Conservation (phyloP, 1,140 invertebrate genomes). For the Reticulitermes speratus region DNA sequence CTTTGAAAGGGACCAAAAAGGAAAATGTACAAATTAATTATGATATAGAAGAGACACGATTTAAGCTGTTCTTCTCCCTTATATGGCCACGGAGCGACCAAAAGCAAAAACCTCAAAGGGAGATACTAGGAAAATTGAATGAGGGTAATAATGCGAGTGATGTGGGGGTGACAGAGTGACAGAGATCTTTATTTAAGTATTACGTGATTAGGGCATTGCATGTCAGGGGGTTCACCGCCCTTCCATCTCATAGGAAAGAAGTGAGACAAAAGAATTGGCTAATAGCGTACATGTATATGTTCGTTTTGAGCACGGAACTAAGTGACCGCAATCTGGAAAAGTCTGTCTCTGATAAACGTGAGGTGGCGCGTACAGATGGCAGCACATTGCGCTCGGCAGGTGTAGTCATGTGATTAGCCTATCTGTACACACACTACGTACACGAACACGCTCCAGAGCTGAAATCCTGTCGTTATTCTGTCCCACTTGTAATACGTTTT, state of each 20-base stretch:
- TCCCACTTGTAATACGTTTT: no score
- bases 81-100: neutral
- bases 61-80: conserved; percentile 5
- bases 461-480: no score
- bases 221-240: neutral
- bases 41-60: neutral
- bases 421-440: no score
- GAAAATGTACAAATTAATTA: conserved; percentile 7
- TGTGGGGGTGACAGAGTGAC: neutral
- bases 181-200: conserved; percentile 14
- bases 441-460: no score
- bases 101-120: conserved; percentile 3
- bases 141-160: neutral
- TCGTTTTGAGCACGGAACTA: no score
- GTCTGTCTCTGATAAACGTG: no score
- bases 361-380: no score
- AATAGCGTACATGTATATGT: no score
- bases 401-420: no score
- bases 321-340: no score
- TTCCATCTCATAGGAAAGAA: neutral
- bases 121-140: neutral
- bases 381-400: no score
- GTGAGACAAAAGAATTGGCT: neutral
- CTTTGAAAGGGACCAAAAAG: neutral
- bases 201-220: conserved; percentile 7